phyloP scores from a whole-genome alignment of 1,140 invertebrate species.

The Campoletis sonorensis region DNA sequence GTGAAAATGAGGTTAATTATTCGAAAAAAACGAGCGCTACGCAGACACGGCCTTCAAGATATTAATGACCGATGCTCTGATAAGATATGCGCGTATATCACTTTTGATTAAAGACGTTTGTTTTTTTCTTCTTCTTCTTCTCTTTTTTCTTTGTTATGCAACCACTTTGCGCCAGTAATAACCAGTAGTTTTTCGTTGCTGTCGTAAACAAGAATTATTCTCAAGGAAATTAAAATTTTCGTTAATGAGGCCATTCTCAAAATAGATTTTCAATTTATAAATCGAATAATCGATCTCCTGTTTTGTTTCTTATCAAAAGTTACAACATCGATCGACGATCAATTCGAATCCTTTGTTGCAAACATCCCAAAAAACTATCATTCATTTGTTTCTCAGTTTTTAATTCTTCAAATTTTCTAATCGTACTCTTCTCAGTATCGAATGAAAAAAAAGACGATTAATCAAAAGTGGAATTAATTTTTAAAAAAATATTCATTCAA shows the following conservation, averaged over 20 bases:
- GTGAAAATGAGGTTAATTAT: not conserved
- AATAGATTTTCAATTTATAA: too few relatives aligned
- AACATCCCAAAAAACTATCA: not conserved
- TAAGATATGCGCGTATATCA: constrained; percentile 54
- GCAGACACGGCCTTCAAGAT: constrained; percentile 40
- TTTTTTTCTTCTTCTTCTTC: too few relatives aligned
- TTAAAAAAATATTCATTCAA: too few relatives aligned
- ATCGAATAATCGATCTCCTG: too few relatives aligned
- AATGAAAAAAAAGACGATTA: too few relatives aligned
- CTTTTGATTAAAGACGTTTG: constrained; percentile 56
- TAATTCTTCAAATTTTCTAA: too few relatives aligned
- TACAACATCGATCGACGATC: not conserved
- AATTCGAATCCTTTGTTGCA: not conserved
- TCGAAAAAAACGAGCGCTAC: not conserved
- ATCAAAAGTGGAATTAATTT: too few relatives aligned
- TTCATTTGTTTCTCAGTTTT: not conserved
- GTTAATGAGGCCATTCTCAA: too few relatives aligned
- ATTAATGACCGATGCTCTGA: constrained; percentile 58
- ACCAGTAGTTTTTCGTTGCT: too few relatives aligned
- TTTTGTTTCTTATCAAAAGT: constrained; percentile 3
- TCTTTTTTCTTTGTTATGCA: constrained; percentile 27
- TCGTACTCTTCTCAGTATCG: too few relatives aligned
- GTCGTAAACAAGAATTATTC: too few relatives aligned
- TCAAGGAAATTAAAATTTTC: too few relatives aligned
- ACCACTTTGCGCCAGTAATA: not conserved